phyloP scores from a whole-genome alignment of 2,888 invertebrate genomes.

The Steinernema scapterisci region DNA sequence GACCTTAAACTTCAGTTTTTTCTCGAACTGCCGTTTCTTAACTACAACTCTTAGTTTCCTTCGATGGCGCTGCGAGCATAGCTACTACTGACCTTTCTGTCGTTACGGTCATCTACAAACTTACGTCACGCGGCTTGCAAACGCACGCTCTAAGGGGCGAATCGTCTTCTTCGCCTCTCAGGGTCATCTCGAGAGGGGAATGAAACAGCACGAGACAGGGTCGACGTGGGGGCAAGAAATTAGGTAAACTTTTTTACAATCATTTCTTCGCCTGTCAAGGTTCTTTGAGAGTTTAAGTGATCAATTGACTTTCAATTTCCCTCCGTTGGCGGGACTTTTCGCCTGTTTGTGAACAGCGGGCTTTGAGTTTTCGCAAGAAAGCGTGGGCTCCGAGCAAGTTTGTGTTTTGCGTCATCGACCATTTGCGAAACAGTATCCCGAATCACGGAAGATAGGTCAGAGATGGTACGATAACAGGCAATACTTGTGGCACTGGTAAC shows the following conservation, averaged over 20 bases:
- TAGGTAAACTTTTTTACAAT: constrained; percentile 3
- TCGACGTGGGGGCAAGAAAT: neutral
- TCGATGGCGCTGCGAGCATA: constrained; percentile 16
- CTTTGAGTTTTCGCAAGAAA: no score
- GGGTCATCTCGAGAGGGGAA: constrained; percentile 9
- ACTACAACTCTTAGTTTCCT: constrained; percentile 27
- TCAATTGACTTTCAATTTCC: neutral
- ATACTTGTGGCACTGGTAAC: constrained; percentile 17
- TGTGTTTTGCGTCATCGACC: constrained; percentile 7
- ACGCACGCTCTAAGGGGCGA: neutral
- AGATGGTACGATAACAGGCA: constrained; percentile 3
- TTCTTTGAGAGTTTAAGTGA: neutral
- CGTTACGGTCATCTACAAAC: constrained; percentile 14
- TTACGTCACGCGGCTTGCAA: constrained; percentile 14
- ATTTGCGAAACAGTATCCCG: neutral
- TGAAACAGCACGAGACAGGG: constrained; percentile 18
- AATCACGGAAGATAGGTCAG: constrained; percentile 19
- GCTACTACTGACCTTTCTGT: constrained; percentile 10
- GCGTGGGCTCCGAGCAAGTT: no score
- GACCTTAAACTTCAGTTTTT: constrained; percentile 23
- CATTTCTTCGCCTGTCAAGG: neutral
- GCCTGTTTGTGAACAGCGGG: no score
- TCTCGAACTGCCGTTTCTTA: neutral
- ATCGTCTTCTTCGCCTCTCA: no score
- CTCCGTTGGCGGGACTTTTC: neutral